Base-by-base conservation (phyloP, 2,888 invertebrate genomes). In the Pyrrhosoma nymphula region DNA sequence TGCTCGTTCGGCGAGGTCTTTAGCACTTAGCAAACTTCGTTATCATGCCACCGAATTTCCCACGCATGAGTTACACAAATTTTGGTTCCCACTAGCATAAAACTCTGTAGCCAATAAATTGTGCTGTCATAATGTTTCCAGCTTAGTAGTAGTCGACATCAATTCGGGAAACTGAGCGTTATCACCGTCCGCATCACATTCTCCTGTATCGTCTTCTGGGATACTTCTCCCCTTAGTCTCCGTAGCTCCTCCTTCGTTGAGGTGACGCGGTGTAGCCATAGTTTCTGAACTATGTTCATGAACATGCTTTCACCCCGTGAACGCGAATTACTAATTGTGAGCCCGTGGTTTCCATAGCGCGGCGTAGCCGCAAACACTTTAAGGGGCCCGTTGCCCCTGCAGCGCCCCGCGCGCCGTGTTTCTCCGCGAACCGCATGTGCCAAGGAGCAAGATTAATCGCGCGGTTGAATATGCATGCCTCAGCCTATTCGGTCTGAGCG, bases 291-390 rank as follows among this genome's bases (percentile, higher is more conserved):
- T 69, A 69, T 26, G 6, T 69, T 69, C 69, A 69, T 23, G 69
- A 69, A 69, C n/a, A 69, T n/a, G 69, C 69, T 69, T 69, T 69
- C 69, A 69, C n/a, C n/a, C 69, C 10, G 69, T 69, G n/a, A 69
- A 69, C 12, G 69, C 47, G 69, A 69, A 26, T n/a, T 69, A 23
- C 69, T 69, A 69, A 69, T 69, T 69, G 69, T n/a, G 69, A 69
- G n/a, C 12, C 69, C 26, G 69, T 26, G 69, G 69, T 69, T 69
- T 69, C n/a, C 69, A 12, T 1, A 10, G 10, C 26, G 26, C 69
- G 10, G 69, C n/a, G n/a, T 69, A 69, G 69, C 26, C 69, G 26
- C 26, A 12, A 26, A 69, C 69, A 47, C 47, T n/a, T 69, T 26
- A 47, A 47, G 47, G 47, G 47, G 47, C 8, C 47, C 47, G 47